Base-by-base conservation (phyloP, 2,888 invertebrate species). In the Pammene aurita region DNA sequence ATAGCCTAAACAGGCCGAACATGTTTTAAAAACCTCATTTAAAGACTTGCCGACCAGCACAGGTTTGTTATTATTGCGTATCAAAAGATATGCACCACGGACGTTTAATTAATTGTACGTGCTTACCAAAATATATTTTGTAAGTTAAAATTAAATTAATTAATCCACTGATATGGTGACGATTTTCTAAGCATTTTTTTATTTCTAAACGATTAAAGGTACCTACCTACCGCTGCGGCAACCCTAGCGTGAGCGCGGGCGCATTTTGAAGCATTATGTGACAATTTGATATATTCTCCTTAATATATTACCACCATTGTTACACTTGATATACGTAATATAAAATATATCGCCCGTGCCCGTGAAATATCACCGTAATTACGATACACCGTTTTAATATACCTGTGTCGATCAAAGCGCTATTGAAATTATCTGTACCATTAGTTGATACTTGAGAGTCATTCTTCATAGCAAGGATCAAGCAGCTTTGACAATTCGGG, bases 221-320 rank as follows among this genome's bases (percentile, higher is more conserved):
- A 11, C 7, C 11, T 26, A 11, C 7, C 11, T 10, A 9, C 42
- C 5, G 42, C 42, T 10, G 42, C 26, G 67, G 5, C 67, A 68
- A 26, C 63, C 68, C 68, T 68, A 26, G 11, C 5, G 10, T 0
- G 56, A 7, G 35, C 68, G 68, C 68, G 57, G 26, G 65, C 69
- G 57, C 71, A 44, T 42, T 46, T 74, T 76, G 71, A 78, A 75
- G 75, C 80, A 78, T 78, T 77, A 79, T 80, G 87, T 83, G 89
- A 88, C 89, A 88, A 87, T 85, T 82, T 86, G 89, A 89, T 89
- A 80, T 82, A 87, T 88, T 80, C 80, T 77, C 79, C 77, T 75
- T 79, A 83, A 82, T 78, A 78, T 73, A 71, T 67, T 48, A 61
- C 46, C 46, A 41, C 65, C 48, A 69, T 69, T 69, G 69, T 69